Evolutionary conservation across 2,797 vertebrate genomes (phyloP).

Genomic region (Chanos chanos): DNA sequence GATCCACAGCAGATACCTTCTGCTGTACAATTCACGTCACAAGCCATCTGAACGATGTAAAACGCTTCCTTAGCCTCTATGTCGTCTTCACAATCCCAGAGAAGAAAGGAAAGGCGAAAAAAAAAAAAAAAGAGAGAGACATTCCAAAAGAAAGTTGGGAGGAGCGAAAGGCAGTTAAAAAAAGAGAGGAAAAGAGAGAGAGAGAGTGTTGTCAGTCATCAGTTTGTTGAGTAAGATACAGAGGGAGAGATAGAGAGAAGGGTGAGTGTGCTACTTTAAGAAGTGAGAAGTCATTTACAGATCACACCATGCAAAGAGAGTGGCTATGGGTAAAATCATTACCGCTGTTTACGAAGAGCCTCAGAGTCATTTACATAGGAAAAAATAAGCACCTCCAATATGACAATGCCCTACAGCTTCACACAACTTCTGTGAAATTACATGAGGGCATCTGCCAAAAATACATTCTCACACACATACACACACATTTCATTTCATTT

Average conservation of each 20-base stretch:
- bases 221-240: constrained; percentile 44
- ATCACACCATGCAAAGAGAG: no score
- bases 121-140: constrained; percentile 21
- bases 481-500: background rate
- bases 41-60: constrained; percentile 99
- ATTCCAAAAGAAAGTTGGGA: constrained; percentile 26
- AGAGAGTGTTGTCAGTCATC: constrained; percentile 54
- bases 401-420: no score
- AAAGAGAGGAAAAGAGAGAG: constrained; percentile 44
- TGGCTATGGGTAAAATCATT: no score
- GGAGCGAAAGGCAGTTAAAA: constrained; percentile 19
- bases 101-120: constrained; percentile 53
- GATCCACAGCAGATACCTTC: constrained; percentile 98
- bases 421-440: constrained; percentile 4
- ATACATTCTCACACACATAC: background rate
- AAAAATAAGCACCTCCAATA: no score
- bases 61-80: constrained; percentile 92
- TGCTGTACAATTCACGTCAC: constrained; percentile 98
- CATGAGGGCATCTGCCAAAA: constrained; percentile 16
- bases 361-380: no score
- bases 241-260: constrained; percentile 57
- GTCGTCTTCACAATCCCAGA: constrained; percentile 90
- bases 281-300: no score
- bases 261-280: constrained; percentile 14
- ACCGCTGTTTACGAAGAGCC: no score